Percentiles rank a stretch among this genome's conserved stretches.
These are phyloP conservation scores for Pandemis heparana DNA, from an alignment of 2,888 invertebrate species.

Conservation along the genomic window DNA sequence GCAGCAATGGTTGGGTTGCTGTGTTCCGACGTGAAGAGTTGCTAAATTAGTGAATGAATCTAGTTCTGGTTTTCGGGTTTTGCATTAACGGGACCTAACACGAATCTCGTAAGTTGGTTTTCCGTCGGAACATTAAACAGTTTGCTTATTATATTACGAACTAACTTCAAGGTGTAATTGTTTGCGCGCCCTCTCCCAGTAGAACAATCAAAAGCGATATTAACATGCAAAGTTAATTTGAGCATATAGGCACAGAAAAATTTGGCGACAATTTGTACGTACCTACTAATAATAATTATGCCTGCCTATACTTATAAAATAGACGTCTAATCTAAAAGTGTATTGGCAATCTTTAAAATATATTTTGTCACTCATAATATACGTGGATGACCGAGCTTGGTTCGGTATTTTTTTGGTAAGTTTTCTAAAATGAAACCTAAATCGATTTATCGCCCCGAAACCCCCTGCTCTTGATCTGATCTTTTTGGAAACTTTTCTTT, in stretches of 20 bases:
- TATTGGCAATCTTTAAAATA: too few species aligned
- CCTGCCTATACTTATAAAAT: too few species aligned
- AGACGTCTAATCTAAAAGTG: too few species aligned
- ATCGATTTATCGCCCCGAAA: too few species aligned
- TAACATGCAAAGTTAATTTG: conserved; percentile 7
- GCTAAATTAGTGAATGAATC: neutral
- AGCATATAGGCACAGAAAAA: neutral
- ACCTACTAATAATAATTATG: neutral
- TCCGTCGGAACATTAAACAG: conserved; percentile 10
- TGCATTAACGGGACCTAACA: neutral
- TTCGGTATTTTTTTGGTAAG: too few species aligned
- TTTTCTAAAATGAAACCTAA: too few species aligned
- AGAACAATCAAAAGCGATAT: conserved; percentile 8
- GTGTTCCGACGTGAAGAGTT: too few species aligned
- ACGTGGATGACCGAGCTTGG: too few species aligned
- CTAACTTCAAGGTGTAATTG: conserved; percentile 14
- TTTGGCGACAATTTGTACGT: neutral
- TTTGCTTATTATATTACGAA: conserved; percentile 7
- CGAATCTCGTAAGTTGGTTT: neutral
- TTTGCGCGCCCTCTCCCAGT: conserved; percentile 3
- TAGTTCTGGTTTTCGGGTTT: neutral
- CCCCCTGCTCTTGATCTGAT: too few species aligned
- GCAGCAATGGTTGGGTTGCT: too few species aligned
- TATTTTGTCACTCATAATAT: too few species aligned
- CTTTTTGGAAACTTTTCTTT: too few species aligned